Percentiles rank a stretch among this genome's conserved stretches.
These are phyloP conservation scores for Strigamia crassipes DNA, from an alignment of 2,888 invertebrate species.

Conservation along the genomic window DNA sequence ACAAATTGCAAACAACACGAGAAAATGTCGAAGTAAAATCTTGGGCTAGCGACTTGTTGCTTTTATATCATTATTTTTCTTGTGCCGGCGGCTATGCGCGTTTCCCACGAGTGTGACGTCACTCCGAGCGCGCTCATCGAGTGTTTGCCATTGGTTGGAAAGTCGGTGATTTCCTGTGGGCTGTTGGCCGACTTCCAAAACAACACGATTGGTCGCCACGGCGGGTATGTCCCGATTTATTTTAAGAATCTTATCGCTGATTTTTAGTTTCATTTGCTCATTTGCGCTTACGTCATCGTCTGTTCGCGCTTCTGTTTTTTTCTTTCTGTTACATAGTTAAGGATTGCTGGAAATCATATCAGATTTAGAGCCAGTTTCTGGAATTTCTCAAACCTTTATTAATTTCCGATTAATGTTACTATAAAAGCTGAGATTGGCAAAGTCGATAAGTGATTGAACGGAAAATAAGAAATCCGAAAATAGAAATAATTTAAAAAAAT, in stretches of 20 bases:
- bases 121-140: not conserved
- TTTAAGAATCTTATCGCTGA: not conserved
- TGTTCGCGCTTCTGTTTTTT: not conserved
- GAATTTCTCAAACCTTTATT: too few relatives aligned
- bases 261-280: not conserved
- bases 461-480: too few relatives aligned
- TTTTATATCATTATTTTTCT: not conserved
- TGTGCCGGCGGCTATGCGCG: not conserved
- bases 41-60: not conserved
- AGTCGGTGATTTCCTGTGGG: slow-evolving; percentile 23
- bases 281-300: not conserved
- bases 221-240: slow-evolving; percentile 15
- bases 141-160: not conserved
- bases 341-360: not conserved
- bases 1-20: not conserved
- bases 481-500: too few relatives aligned
- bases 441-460: too few relatives aligned
- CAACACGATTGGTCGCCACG: not conserved
- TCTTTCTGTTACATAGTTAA: not conserved
- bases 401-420: too few relatives aligned
- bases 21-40: not conserved
- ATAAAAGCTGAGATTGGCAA: too few relatives aligned
- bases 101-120: not conserved
- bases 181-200: not conserved
- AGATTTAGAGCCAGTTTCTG: too few relatives aligned